Conservation (phyloP, 2,113 vertebrate genomes). For the Chamaea fasciata region DNA sequence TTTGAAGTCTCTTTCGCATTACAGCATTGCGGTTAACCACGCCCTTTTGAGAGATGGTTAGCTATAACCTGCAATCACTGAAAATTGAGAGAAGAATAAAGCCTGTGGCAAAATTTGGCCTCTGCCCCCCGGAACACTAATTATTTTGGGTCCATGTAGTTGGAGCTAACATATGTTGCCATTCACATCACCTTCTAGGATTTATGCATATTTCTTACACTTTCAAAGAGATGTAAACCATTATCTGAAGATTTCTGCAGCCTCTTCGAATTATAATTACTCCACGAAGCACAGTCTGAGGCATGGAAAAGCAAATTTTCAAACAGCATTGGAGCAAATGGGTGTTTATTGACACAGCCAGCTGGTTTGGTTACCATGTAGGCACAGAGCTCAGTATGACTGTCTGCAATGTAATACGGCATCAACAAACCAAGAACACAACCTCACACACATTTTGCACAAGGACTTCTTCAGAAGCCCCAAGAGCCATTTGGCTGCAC, state of each 20-base stretch:
- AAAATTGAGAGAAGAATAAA: conserved; percentile 44
- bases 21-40: conserved; percentile 57
- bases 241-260: neutral
- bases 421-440: neutral
- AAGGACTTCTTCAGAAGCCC: neutral
- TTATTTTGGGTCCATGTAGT: neutral
- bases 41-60: conserved; percentile 48
- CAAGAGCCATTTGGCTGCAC: neutral
- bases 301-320: neutral
- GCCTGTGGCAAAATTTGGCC: conserved; percentile 47
- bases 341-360: neutral
- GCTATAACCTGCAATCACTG: conserved; percentile 54
- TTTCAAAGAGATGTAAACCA: neutral
- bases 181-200: neutral
- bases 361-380: neutral
- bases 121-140: conserved; percentile 41
- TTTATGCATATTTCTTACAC: neutral
- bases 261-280: neutral
- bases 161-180: neutral
- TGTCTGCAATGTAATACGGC: neutral
- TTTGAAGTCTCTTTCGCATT: conserved; percentile 72
- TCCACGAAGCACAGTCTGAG: neutral
- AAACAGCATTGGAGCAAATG: neutral
- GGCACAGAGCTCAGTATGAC: neutral
- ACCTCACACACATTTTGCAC: neutral